Evolutionary conservation across 2,113 vertebrate species (phyloP).

Genomic region (Cepphus grylle): DNA sequence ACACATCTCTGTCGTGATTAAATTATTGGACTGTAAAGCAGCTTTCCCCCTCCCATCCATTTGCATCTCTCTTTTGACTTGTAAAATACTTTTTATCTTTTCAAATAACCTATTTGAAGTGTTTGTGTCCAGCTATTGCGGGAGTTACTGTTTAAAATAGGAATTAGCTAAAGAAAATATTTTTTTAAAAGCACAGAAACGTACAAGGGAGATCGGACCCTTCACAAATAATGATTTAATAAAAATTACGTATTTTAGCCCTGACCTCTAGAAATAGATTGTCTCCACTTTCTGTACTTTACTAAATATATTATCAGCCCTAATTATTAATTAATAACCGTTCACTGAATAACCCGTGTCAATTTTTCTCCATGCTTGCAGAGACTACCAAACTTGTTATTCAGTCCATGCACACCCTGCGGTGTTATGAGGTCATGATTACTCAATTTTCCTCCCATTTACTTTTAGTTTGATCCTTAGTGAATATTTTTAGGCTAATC

Average conservation of each 20-base stretch:
- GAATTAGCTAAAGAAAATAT: background rate
- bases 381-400: background rate
- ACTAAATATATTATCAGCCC: background rate
- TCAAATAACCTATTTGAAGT: background rate
- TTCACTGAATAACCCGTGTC: background rate
- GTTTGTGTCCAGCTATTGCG: background rate
- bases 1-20: background rate
- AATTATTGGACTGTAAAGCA: background rate
- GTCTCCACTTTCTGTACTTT: background rate
- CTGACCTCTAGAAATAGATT: background rate
- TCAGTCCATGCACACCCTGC: background rate
- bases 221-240: background rate
- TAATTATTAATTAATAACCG: background rate
- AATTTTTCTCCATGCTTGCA: background rate
- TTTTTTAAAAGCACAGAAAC: background rate
- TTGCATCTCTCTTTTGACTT: background rate
- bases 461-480: background rate
- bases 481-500: conserved; percentile 45
- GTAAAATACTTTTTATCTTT: background rate
- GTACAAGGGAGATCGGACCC: background rate
- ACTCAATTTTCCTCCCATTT: background rate
- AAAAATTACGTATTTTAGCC: background rate
- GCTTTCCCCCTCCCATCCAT: background rate
- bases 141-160: background rate
- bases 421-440: background rate